Evolutionary conservation across 2,888 invertebrate genomes (phyloP), one percentile per base, ranked within the genome.

Genomic region (Artemia sinica): DNA sequence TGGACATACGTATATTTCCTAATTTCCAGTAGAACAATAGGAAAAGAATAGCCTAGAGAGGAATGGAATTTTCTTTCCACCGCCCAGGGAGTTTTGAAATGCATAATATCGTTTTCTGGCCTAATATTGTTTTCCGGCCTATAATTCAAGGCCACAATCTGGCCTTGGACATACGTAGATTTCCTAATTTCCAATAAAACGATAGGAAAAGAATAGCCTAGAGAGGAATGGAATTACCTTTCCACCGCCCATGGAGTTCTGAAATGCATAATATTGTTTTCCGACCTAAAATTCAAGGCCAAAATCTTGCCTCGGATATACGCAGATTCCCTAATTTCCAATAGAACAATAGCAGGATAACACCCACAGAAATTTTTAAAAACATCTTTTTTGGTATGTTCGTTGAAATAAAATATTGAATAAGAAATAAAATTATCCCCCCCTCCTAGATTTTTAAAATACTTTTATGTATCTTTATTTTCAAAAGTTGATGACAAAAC

Each of bases 291-390:
- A 28, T 28, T 28, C 28, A 28, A 28, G 28, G 28, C 28, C 28
- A 28, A 28, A 72, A 74, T 65, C 74, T 74, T 41, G 50, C 67
- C 48, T 63, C 70, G 68, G 73, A 75, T 14, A 76, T 79, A 65
- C 73, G 77, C 49, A 71, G 72, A 58, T 68, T 51, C 70, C 28
- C 28, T 28, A 28, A 2, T 28, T 28, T 28, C 28, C 28, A 28
- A 28, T 28, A 28, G 28, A 75, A 72, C 74, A 77, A 75, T 75
- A 74, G 77, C n/a, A 76, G 82, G 84, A 72, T 81, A 82, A 69
- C 85, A 85, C 76, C 81, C 84, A 0, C 85, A 86, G 73, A 82
- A 81, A 70, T 83, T 84, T 74, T 87, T 86, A 76, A 80, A 79
- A 28, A 81, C 84, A 3, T 75, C 81, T 18, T 74, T 76, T 66